phyloP scores from a whole-genome alignment of 2,113 vertebrate genomes.

The Centrocercus urophasianus region DNA sequence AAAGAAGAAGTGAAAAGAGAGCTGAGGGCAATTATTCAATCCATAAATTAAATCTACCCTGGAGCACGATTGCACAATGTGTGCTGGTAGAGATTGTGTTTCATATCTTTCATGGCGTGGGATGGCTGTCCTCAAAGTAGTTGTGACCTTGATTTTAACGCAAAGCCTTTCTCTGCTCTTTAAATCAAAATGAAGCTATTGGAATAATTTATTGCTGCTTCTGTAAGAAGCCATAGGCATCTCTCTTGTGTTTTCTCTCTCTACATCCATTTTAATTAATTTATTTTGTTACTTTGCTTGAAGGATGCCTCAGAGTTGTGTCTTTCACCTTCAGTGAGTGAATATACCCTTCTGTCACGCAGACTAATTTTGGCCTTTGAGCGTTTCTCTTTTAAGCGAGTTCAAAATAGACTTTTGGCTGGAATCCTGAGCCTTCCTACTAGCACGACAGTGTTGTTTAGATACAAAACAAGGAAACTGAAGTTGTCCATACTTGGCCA shows the following conservation, averaged over 20 bases:
- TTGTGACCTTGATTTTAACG: constrained; percentile 59
- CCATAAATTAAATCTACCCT: constrained; percentile 22
- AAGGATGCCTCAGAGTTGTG: constrained; percentile 41
- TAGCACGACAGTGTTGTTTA: constrained; percentile 10
- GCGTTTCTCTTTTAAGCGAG: constrained; percentile 46
- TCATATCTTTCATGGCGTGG: constrained; percentile 5
- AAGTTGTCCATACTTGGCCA: not conserved
- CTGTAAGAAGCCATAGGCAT: not conserved
- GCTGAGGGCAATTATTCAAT: not conserved
- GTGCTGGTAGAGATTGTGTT: constrained; percentile 44
- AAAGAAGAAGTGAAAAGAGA: not conserved
- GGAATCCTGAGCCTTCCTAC: constrained; percentile 48
- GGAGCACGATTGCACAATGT: not conserved
- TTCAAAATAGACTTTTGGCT: constrained; percentile 72
- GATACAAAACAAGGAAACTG: not conserved
- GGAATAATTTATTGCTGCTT: not conserved
- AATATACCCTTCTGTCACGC: constrained; percentile 47
- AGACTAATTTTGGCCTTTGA: constrained; percentile 61
- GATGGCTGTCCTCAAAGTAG: not conserved
- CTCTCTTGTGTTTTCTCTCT: not conserved
- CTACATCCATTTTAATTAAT: not conserved
- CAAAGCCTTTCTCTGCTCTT: not conserved
- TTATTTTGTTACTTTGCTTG: not conserved
- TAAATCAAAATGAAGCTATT: not conserved
- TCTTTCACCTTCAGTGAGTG: constrained; percentile 54